Conservation (phyloP, 2,797 vertebrate species). For the Tragopan temminckii region DNA sequence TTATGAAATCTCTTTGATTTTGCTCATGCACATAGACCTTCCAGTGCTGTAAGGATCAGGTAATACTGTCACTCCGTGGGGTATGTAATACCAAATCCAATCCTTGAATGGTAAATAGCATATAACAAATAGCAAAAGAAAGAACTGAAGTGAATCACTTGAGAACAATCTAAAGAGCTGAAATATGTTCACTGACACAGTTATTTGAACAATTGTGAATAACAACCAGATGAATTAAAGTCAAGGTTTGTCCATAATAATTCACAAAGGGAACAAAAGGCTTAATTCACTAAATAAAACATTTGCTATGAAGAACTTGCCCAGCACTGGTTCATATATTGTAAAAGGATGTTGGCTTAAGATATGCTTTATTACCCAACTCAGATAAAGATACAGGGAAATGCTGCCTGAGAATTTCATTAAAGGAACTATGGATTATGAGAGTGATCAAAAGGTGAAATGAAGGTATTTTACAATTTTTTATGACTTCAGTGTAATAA, state of each 20-base stretch:
- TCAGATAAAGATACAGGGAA: conserved; percentile 44
- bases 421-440: background rate
- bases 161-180: conserved; percentile 69
- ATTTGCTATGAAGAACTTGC: conserved; percentile 41
- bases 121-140: conserved; percentile 42
- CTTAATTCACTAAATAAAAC: conserved; percentile 60
- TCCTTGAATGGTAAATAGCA: conserved; percentile 21
- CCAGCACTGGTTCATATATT: conserved; percentile 29
- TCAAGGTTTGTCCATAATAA: conserved; percentile 68
- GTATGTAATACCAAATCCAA: conserved; percentile 25
- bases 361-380: conserved; percentile 45
- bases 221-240: conserved; percentile 64
- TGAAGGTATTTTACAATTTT: background rate
- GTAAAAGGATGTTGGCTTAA: conserved; percentile 39
- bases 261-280: conserved; percentile 70
- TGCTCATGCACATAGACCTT: background rate
- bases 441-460: conserved; percentile 42
- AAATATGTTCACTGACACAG: conserved; percentile 62
- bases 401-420: conserved; percentile 18
- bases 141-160: conserved; percentile 49
- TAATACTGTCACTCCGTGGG: background rate
- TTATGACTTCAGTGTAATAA: conserved; percentile 9
- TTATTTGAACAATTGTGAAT: conserved; percentile 66
- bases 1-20: background rate
- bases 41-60: background rate